Evolutionary conservation across 1,140 invertebrate genomes (phyloP).

Genomic region (Bombus polaris): DNA sequence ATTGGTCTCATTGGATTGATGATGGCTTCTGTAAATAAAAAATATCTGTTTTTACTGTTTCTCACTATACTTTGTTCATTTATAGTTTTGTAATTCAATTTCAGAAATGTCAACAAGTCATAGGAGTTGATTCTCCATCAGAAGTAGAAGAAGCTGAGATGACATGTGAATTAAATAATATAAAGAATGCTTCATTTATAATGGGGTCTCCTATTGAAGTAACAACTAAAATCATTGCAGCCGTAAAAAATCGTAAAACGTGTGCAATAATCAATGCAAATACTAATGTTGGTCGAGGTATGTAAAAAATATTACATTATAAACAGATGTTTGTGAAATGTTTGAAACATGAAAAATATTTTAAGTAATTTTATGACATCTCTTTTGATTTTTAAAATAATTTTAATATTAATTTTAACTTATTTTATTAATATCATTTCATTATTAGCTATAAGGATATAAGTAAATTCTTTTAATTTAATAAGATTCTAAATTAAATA

Average conservation of each 20-base stretch:
- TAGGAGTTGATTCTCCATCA: conserved; percentile 78
- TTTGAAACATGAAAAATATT: not conserved
- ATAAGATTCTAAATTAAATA: too few relatives aligned
- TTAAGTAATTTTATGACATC: conserved; percentile 53
- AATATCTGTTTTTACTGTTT: conserved; percentile 19
- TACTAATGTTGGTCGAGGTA: conserved; percentile 78
- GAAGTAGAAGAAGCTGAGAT: conserved; percentile 81
- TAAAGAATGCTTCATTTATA: conserved; percentile 79
- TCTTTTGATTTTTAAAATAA: not conserved
- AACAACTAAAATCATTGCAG: conserved; percentile 67
- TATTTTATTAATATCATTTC: too few relatives aligned
- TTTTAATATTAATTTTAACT: not conserved
- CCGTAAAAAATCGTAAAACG: conserved; percentile 72
- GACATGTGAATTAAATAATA: conserved; percentile 77
- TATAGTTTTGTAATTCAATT: conserved; percentile 18
- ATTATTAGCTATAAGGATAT: too few relatives aligned
- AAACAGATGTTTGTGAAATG: not conserved
- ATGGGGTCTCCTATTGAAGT: conserved; percentile 75
- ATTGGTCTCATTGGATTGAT: conserved; percentile 79
- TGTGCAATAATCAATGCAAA: conserved; percentile 78
- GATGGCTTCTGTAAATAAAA: conserved; percentile 75
- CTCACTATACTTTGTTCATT: conserved; percentile 1
- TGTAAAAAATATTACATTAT: not conserved
- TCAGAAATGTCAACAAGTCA: conserved; percentile 79
- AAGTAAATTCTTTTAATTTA: too few relatives aligned